Evolutionary conservation across 2,797 vertebrate species (phyloP), one percentile per base, ranked within the genome.

Genomic region (Notoglanidium macrostoma): DNA sequence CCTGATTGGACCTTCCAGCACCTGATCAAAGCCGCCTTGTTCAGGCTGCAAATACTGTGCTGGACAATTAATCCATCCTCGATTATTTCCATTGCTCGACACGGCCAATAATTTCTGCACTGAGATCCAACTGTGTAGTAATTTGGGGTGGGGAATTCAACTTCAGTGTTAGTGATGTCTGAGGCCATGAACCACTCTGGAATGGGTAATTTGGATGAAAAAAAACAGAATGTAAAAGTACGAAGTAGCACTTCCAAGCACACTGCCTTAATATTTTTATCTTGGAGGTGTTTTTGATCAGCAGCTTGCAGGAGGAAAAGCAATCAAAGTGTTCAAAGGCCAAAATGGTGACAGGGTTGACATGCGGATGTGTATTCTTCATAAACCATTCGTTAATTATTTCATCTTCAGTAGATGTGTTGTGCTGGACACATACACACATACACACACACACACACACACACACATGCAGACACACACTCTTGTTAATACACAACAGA

Each of bases 31-130:
- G 94, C 85, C 35, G 67, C 85, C 32, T 54, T 89, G 91, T 61
- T 70, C 89, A 90, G 89, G 68, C 93, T 93, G 91, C 93, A 93
- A 94, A 95, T 94, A 94, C 92, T 93, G 90, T 82, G 90, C 91
- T 79, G 88, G 87, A 88, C 89, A 93, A 92, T 90, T 86, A 91
- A 93, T 92, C 91, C 86, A 84, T 87, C 89, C 91, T 93, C 90
- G 92, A 61, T 94, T 95, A 92, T 89, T 93, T 91, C 87, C 90
- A 87, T 84, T 89, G 92, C 83, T 79, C 68, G 80, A 87, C 89
- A 86, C 88, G 67, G 91, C 87, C 87, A 89, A 90, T 88, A 61
- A 87, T 74, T 91, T 83, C 68, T n/a, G 19, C 44, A 51, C 59
- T 40, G n/a, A 49, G 44, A 54, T 54, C 73, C 84, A 82, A 12